A percentile compares a stretch with the other conserved stretches of the same genome.
phyloP scores from a whole-genome alignment of 1,140 invertebrate species.

The Macrobrachium rosenbergii region DNA sequence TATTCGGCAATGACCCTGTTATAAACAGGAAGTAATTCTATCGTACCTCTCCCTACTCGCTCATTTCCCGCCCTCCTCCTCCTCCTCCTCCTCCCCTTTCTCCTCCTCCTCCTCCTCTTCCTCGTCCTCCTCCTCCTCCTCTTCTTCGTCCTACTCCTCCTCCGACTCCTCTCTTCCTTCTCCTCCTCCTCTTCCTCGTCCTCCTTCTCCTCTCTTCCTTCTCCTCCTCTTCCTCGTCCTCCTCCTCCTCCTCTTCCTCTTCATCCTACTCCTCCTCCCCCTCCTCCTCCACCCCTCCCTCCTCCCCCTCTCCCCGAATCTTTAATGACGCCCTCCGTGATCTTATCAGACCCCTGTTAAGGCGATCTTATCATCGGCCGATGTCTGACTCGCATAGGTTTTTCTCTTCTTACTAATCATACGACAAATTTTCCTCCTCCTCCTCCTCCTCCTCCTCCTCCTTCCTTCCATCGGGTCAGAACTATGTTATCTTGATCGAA shows the following conservation, averaged over 20 bases:
- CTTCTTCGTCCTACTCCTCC: too few species aligned
- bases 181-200: not conserved
- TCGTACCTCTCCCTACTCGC: not conserved
- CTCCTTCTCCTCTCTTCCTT: too few species aligned
- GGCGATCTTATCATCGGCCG: not conserved
- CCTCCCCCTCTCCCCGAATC: not conserved
- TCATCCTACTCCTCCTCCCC: too few species aligned
- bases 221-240: not conserved
- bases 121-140: too few species aligned
- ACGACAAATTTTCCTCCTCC: not conserved
- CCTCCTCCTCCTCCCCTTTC: too few species aligned
- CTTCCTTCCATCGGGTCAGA: not conserved
- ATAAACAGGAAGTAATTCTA: not conserved
- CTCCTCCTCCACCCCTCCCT: too few species aligned
- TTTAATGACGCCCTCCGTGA: not conserved
- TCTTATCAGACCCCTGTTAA: not conserved
- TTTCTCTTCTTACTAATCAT: conserved; percentile 3
- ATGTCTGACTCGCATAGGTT: not conserved
- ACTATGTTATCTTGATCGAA: not conserved
- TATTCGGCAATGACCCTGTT: not conserved
- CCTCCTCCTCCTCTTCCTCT: too few species aligned
- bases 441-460: not conserved
- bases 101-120: too few species aligned
- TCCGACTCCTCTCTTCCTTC: too few species aligned
- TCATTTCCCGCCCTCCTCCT: too few species aligned